Percentiles rank a stretch among this genome's conserved stretches.
Conservation (phyloP, 2,113 vertebrate genomes). For the Azemiops feae region DNA sequence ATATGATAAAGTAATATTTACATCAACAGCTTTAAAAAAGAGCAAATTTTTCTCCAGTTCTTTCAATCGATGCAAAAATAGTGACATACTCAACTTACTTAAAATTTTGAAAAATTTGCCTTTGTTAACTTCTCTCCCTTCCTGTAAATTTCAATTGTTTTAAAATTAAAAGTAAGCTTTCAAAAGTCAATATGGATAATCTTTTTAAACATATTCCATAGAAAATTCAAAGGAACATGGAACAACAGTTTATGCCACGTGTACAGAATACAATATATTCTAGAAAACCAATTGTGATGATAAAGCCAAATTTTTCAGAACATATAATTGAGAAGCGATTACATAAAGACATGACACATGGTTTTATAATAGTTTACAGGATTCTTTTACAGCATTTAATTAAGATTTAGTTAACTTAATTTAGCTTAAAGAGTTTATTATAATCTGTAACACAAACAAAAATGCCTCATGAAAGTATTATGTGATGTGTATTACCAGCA, state of each 20-base stretch:
- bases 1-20: not conserved
- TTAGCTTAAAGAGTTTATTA: not conserved
- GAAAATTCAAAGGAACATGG: not conserved
- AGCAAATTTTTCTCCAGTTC: not conserved
- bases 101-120: not conserved
- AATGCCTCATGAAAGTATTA: not conserved
- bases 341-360: not conserved
- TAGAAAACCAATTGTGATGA: not conserved
- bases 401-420: slow-evolving; percentile 1
- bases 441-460: slow-evolving; percentile 12
- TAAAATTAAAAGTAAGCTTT: not conserved
- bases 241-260: not conserved
- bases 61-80: not conserved
- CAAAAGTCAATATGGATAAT: not conserved
- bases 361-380: not conserved
- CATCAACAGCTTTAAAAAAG: not conserved
- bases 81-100: not conserved
- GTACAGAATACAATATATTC: not conserved
- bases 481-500: not conserved
- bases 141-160: not conserved
- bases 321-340: not conserved
- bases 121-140: not conserved
- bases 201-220: not conserved
- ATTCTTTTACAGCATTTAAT: not conserved
- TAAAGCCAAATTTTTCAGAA: not conserved